A percentile compares a stretch with the other conserved stretches of the same genome.
Conservation (phyloP, 1,140 invertebrate genomes). For the Diorhabda carinulata region DNA sequence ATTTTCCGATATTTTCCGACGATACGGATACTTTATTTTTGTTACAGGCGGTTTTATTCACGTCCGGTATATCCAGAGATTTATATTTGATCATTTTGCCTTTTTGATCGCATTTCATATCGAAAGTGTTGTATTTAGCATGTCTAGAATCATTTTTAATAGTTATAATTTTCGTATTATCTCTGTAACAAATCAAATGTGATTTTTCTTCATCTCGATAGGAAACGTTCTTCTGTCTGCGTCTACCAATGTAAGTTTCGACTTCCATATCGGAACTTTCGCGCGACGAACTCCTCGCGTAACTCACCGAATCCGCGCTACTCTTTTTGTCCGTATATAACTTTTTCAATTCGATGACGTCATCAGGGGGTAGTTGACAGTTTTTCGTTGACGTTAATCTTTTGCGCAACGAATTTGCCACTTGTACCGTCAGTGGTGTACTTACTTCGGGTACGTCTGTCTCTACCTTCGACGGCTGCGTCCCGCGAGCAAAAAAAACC, state of each 20-base stretch:
- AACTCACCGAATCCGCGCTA: constrained; percentile 32
- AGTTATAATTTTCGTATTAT: constrained; percentile 38
- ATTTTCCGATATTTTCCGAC: constrained; percentile 38
- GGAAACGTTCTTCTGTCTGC: constrained; percentile 28
- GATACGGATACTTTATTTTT: constrained; percentile 41
- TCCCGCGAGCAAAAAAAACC: constrained; percentile 26
- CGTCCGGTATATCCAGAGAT: constrained; percentile 39
- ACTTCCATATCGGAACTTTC: constrained; percentile 39
- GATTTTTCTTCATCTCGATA: constrained; percentile 43
- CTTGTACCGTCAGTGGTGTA: constrained; percentile 42
- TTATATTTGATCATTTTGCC: constrained; percentile 43
- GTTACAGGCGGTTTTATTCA: constrained; percentile 36
- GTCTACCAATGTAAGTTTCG: constrained; percentile 21
- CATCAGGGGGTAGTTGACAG: constrained; percentile 20
- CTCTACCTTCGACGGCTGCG: constrained; percentile 53
- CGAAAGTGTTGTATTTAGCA: constrained; percentile 45
- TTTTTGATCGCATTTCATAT: constrained; percentile 37
- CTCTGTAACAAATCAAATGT: constrained; percentile 42
- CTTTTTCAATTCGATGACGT: constrained; percentile 28
- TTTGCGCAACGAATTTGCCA: constrained; percentile 35
- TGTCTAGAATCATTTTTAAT: constrained; percentile 39
- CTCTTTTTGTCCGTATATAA: constrained; percentile 25
- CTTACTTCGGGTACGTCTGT: constrained; percentile 54
- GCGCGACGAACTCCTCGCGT: constrained; percentile 28
- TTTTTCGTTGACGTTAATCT: constrained; percentile 26